phyloP scores from a whole-genome alignment of 92 coral and sea anemone genomes.

The Porites divaricata region DNA sequence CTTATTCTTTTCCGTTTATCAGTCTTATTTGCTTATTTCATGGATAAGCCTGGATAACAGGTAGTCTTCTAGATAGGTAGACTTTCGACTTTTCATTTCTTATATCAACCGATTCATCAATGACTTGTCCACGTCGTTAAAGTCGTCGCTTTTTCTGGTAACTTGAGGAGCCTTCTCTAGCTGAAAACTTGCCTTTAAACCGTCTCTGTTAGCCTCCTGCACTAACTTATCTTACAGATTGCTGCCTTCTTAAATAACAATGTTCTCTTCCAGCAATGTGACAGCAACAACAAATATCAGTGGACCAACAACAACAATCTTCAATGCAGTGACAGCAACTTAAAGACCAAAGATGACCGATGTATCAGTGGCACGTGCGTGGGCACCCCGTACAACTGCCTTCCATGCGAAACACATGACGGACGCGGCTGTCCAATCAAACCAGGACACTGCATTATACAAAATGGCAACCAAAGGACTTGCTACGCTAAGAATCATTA shows the following conservation, averaged over 20 bases:
- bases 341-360: constrained; percentile 84
- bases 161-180: too few species aligned
- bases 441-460: constrained; percentile 79
- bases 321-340: constrained; percentile 74
- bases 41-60: too few species aligned
- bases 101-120: too few species aligned
- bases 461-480: constrained; percentile 66
- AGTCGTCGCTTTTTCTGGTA: too few species aligned
- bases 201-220: too few species aligned
- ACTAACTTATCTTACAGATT: too few species aligned
- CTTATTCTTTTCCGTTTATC: too few species aligned
- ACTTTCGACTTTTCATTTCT: too few species aligned
- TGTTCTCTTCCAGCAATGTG: constrained; percentile 70
- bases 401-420: constrained; percentile 79
- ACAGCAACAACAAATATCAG: constrained; percentile 72
- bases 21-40: too few species aligned
- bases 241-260: not conserved
- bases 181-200: too few species aligned
- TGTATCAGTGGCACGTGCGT: constrained; percentile 81
- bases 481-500: constrained; percentile 74
- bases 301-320: constrained; percentile 92
- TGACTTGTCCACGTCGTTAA: too few species aligned
- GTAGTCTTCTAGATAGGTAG: too few species aligned
- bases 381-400: constrained; percentile 79
- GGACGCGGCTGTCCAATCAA: constrained; percentile 75